Base-by-base conservation (phyloP, 1,140 invertebrate species). In the Drosophila pachea region DNA sequence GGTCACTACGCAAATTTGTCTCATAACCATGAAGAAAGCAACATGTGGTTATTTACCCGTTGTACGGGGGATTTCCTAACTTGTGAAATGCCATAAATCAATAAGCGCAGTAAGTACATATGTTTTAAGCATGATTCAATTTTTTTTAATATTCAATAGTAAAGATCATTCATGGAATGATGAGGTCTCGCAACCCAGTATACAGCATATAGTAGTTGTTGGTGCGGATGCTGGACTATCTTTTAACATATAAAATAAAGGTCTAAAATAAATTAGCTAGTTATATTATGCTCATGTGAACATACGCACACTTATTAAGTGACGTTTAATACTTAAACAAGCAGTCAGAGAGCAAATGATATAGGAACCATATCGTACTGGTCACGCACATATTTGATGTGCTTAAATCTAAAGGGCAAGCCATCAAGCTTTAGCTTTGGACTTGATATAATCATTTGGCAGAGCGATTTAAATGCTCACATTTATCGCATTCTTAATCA, bases 401-500 rank as follows among this genome's bases (percentile, higher is more conserved):
- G 45, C 36, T 35, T 40, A 29, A 68, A 33, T 47, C 49, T 54
- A 62, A 29, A 31, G 31, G 58, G 69, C 64, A 72, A 68, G 65
- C 38, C 52, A 55, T 7, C 59, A 55, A 68, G 47, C 38, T 53
- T 59, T 55, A 22, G 60, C 63, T 66, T 71, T 71, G 68, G 63
- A 59, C 48, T 14, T 12, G 9, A 55, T 49, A 58, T 38, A 35
- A 7, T 9, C 29, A 2, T 38, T 4, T 16, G 50, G n/a, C n/a
- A 0, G 4, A 31, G 5, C 2, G 29, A 12, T 48, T 47, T 48
- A 78, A 14, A 87, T 87, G 71, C 75, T 86, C 53, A 88, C 86
- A 73, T 86, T 88, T 7, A 88, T 86, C 32, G 86, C 74, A 82
- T 88, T 88, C 11, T 87, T 88, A 31, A 88, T 83, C 49, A 88